Percentiles rank a stretch among this genome's conserved stretches.
Evolutionary conservation across 2,113 vertebrate species (phyloP).

Genomic region (Callaeas wilsoni): DNA sequence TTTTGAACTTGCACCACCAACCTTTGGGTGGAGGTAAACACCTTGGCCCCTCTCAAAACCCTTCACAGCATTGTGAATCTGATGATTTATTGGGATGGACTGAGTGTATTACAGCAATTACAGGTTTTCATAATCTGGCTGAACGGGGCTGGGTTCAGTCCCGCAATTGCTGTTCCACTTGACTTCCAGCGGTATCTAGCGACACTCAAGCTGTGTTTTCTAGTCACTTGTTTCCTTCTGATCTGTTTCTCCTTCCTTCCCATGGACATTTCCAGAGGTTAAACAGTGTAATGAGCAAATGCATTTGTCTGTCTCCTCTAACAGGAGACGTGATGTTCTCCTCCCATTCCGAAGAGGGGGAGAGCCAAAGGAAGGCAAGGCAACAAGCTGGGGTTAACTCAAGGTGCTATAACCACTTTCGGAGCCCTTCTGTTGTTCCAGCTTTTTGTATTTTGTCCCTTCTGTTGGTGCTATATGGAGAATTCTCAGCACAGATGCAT

Average conservation of each 20-base stretch:
- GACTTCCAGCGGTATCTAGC: background rate
- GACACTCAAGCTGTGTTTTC: background rate
- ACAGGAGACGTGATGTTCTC: background rate
- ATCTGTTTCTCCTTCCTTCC: background rate
- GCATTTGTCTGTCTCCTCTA: background rate
- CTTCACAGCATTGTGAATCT: rapidly evolving
- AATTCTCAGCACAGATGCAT: rapidly evolving
- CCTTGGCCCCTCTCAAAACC: background rate
- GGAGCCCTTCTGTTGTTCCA: background rate
- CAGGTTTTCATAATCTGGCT: background rate
- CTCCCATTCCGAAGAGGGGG: background rate
- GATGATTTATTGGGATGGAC: background rate
- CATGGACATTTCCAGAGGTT: background rate
- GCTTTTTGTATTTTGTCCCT: background rate
- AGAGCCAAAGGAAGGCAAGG: background rate
- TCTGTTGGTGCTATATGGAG: background rate
- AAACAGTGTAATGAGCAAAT: background rate
- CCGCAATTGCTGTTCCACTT: background rate
- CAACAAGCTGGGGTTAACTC: background rate
- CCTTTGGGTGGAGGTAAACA: background rate
- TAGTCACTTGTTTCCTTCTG: background rate
- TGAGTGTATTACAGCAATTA: background rate
- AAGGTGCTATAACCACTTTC: background rate
- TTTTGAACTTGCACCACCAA: background rate
- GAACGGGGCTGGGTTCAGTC: background rate